phyloP scores from a whole-genome alignment of 2,113 vertebrate genomes.

The Lepisosteus oculatus region DNA sequence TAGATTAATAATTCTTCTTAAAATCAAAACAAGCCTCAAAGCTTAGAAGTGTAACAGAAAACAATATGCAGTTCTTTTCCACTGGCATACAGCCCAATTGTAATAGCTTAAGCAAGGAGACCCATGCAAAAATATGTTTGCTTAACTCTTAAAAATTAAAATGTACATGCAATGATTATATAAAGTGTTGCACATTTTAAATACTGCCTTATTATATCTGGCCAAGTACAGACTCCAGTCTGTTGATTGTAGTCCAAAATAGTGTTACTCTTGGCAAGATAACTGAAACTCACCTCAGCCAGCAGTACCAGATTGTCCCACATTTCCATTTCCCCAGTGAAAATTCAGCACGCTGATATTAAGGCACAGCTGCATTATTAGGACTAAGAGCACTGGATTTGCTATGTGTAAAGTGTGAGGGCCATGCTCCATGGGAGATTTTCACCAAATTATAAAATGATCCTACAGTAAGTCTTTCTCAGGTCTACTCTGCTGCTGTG shows the following conservation, averaged over 20 bases:
- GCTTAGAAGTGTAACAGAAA: conserved; percentile 32
- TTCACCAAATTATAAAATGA: not conserved
- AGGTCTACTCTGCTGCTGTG: not conserved
- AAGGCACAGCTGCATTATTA: not conserved
- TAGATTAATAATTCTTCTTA: not conserved
- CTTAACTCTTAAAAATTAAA: conserved; percentile 40
- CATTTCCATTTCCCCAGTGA: conserved; percentile 16
- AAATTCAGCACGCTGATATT: not conserved
- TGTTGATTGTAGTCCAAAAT: conserved; percentile 27
- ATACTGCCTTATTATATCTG: conserved; percentile 28
- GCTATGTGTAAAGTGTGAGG: conserved; percentile 1
- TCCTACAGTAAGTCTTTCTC: not conserved
- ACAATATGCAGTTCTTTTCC: conserved; percentile 44
- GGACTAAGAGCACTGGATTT: conserved; percentile 6
- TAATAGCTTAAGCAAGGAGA: conserved; percentile 48
- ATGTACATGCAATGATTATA: conserved; percentile 37
- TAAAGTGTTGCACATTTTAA: conserved; percentile 16
- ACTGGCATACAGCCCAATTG: conserved; percentile 32
- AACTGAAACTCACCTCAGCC: conserved; percentile 17
- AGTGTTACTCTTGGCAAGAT: conserved; percentile 38
- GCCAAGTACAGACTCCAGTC: conserved; percentile 23
- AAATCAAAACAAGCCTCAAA: conserved; percentile 23
- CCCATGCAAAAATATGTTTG: conserved; percentile 38
- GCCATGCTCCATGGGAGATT: conserved; percentile 8
- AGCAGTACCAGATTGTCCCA: conserved; percentile 25